Evolutionary conservation across 2,113 vertebrate genomes (phyloP).

Genomic region (Ptyas mucosa): DNA sequence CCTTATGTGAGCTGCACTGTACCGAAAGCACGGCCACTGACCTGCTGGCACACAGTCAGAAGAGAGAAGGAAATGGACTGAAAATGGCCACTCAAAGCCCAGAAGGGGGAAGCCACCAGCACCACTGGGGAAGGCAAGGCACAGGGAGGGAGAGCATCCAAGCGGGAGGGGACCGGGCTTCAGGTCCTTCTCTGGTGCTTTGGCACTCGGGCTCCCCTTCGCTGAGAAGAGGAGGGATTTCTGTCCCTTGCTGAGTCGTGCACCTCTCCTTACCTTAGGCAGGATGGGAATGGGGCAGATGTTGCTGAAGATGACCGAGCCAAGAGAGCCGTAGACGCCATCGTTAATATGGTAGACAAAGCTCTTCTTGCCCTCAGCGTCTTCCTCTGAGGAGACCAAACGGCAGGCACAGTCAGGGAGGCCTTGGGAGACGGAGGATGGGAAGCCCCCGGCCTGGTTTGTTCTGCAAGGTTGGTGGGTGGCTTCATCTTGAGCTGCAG

Average conservation of each 20-base stretch:
- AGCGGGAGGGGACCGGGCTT: background rate
- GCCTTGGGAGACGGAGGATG: background rate
- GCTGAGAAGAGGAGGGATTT: background rate
- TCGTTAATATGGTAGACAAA: slow-evolving; percentile 69
- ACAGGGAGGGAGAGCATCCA: background rate
- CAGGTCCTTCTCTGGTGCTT: background rate
- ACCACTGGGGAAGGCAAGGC: no score
- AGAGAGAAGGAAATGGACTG: background rate
- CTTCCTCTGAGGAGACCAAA: slow-evolving; percentile 62
- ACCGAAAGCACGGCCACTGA: background rate
- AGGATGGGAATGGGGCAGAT: slow-evolving; percentile 64
- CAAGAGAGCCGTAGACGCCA: slow-evolving; percentile 70
- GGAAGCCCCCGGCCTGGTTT: background rate
- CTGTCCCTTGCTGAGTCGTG: no score
- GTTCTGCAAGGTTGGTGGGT: no score
- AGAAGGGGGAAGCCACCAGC: background rate
- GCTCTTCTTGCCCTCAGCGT: slow-evolving; percentile 52
- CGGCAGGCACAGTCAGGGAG: background rate
- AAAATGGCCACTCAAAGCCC: background rate
- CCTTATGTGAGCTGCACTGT: background rate
- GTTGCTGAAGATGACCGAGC: slow-evolving; percentile 73
- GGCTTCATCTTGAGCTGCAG: background rate
- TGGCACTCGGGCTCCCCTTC: background rate
- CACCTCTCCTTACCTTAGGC: slow-evolving; percentile 62
- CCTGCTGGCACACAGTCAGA: background rate